Evolutionary conservation across 2,113 vertebrate species (phyloP), one percentile per base, ranked within the genome.

Genomic region (Athene noctua): DNA sequence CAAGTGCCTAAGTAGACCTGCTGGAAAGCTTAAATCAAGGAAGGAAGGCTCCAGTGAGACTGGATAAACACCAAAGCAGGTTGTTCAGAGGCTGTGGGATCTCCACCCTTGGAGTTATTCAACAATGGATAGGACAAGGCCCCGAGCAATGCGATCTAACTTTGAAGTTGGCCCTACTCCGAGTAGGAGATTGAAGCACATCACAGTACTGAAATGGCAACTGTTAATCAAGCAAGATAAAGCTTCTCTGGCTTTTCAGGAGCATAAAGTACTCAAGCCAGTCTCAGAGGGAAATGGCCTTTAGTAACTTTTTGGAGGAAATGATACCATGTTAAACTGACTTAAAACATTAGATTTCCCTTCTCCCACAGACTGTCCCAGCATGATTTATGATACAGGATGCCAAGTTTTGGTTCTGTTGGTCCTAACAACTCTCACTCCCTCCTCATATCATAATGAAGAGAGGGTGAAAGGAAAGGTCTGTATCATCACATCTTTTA

Each of bases 351-450:
- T 10, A 5, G 10, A 20, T 55, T 72, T 78, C 75, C 25, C 47
- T 90, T 73, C 34, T 67, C 55, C 23, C 51, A 62, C 6, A 11
- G 75, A 72, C 13, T 51, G 29, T 30, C 23, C 34, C 77, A 75
- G 6, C 52, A 23, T 2, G 2, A 61, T 46, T 54, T 61, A 13
- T 0, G 4, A 63, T 27, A 55, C 23, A 63, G 9, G 29, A 59
- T 11, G 17, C 36, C 14, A 49, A 27, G n/a, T 38, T 85, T 80
- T 52, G 19, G 13, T 71, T 82, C 72, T 52, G 38, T 52, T 65
- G 14, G n/a, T 21, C 18, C 22, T 21, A 62, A 40, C 26, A 79
- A 30, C 54, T 49, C 44, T 70, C 7, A 1, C 19, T 57, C 25
- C 23, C 8, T 54, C 38, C 61, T 74, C 44, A 4, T 32, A 32